These are phyloP conservation scores for Dioctria linearis DNA, from an alignment of 2,888 invertebrate genomes.

Conservation along the genomic window DNA sequence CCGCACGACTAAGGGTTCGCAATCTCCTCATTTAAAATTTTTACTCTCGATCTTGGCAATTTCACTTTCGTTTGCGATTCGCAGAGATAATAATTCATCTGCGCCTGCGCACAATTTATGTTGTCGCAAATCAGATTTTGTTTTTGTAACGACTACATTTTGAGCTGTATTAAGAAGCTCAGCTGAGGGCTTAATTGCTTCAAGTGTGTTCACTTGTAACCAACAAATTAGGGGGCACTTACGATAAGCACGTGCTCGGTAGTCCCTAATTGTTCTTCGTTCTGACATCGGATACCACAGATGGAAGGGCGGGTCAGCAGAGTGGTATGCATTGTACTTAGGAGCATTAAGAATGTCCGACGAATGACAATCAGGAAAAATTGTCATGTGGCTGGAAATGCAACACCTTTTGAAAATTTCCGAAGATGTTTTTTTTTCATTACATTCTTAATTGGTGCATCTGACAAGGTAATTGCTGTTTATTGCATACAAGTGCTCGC, in stretches of 20 bases:
- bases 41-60: not conserved
- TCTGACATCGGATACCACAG: not conserved
- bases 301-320: too few species aligned
- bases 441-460: slow-evolving; percentile 30
- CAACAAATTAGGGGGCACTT: slow-evolving; percentile 38
- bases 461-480: slow-evolving; percentile 32
- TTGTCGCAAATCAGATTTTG: slow-evolving; percentile 31
- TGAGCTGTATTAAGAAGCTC: not conserved
- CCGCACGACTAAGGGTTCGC: not conserved
- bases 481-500: not conserved
- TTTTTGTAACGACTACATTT: slow-evolving; percentile 20
- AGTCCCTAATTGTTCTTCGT: slow-evolving; percentile 27
- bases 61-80: slow-evolving; percentile 39
- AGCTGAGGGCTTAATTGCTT: slow-evolving; percentile 33
- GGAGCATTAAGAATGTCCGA: not conserved
- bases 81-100: slow-evolving; percentile 22
- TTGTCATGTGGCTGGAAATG: slow-evolving; percentile 8
- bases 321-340: not conserved
- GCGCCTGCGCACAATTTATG: slow-evolving; percentile 16
- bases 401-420: slow-evolving; percentile 36
- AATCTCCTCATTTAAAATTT: not conserved
- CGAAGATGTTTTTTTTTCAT: slow-evolving; percentile 15
- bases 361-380: not conserved
- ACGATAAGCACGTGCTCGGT: slow-evolving; percentile 26
- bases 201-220: slow-evolving; percentile 31